phyloP scores from a whole-genome alignment of 2,888 invertebrate species.

The Hydraecia micacea region DNA sequence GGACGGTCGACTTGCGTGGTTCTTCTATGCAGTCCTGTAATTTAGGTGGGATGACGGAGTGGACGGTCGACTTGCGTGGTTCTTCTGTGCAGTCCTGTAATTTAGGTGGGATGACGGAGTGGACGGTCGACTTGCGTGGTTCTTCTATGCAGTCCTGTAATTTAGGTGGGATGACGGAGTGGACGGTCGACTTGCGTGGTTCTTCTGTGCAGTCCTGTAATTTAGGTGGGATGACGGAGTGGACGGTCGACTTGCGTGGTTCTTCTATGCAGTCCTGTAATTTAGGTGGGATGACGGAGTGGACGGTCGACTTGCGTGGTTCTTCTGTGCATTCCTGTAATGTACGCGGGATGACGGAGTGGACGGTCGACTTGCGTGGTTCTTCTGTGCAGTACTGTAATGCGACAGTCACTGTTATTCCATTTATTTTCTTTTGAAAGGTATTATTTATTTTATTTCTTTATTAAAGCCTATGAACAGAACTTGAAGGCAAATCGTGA shows the following conservation, averaged over 20 bases:
- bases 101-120: too few relatives aligned
- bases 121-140: too few relatives aligned
- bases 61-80: neutral
- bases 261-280: too few relatives aligned
- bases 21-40: neutral
- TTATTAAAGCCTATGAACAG: constrained; percentile 21
- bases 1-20: neutral
- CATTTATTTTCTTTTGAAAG: constrained; percentile 5
- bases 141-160: too few relatives aligned
- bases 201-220: too few relatives aligned
- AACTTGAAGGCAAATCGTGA: constrained; percentile 7
- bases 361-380: neutral
- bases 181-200: too few relatives aligned
- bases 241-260: too few relatives aligned
- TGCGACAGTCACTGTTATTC: neutral
- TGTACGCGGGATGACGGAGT: neutral
- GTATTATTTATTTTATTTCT: constrained; percentile 15
- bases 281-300: neutral
- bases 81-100: neutral
- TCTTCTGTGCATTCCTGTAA: neutral
- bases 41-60: neutral
- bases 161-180: too few relatives aligned
- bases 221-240: too few relatives aligned
- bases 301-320: neutral
- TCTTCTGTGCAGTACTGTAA: neutral